phyloP scores from a whole-genome alignment of 2,113 vertebrate species.

The Etheostoma spectabile region DNA sequence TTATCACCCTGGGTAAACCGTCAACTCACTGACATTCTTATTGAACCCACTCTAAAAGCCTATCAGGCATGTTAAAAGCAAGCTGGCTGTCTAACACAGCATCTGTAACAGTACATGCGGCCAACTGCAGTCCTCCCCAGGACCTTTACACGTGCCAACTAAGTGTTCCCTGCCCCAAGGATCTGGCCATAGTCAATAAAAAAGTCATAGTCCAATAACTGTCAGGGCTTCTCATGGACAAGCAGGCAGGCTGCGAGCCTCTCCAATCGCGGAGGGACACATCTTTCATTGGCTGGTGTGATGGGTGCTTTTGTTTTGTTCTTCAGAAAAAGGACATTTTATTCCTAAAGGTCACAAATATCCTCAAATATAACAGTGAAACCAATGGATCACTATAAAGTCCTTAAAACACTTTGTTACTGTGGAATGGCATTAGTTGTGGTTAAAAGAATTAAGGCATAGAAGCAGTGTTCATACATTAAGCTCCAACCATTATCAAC shows the following conservation, averaged over 20 bases:
- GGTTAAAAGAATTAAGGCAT: conserved; percentile 26
- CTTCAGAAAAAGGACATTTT: conserved; percentile 3
- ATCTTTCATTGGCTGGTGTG: conserved; percentile 22
- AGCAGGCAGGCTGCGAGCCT: conserved; percentile 22
- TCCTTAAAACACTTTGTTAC: neutral
- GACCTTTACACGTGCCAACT: conserved; percentile 47
- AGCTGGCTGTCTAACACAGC: conserved; percentile 40
- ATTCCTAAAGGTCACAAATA: conserved; percentile 4
- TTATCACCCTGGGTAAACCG: conserved; percentile 61
- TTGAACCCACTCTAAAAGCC: conserved; percentile 56
- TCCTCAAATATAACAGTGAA: conserved; percentile 2
- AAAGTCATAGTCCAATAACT: conserved; percentile 48
- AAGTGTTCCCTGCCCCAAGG: conserved; percentile 41
- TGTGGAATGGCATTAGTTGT: conserved; percentile 30
- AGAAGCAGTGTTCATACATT: conserved; percentile 18
- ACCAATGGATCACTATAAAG: neutral
- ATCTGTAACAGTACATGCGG: conserved; percentile 40
- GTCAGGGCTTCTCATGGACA: conserved; percentile 45
- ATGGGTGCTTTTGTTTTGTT: neutral
- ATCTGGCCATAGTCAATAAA: conserved; percentile 56
- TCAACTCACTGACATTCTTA: conserved; percentile 66
- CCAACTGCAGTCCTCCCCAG: conserved; percentile 33
- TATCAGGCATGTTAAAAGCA: conserved; percentile 51
- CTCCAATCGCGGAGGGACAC: conserved; percentile 26
- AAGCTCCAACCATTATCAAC: conserved; percentile 53